Percentiles rank a stretch among this genome's conserved stretches.
Evolutionary conservation across 2,888 invertebrate genomes (phyloP).

Genomic region (Hydrotaea diabolus): DNA sequence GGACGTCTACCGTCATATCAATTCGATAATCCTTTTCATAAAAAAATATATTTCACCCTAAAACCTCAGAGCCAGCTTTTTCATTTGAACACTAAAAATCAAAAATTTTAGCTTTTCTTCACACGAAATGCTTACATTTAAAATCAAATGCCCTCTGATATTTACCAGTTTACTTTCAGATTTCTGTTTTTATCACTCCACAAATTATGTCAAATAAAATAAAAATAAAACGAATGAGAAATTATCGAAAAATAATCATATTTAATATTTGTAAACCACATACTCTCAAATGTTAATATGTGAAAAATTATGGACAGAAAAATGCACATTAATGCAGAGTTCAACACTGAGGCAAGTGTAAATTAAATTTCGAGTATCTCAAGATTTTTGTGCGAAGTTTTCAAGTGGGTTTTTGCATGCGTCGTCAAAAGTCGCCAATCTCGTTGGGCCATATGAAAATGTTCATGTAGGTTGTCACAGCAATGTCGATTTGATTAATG

Average conservation of each 20-base stretch:
- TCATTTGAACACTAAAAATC: too few species aligned
- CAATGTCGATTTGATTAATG: conserved; percentile 68
- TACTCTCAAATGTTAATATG: not conserved
- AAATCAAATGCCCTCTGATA: not conserved
- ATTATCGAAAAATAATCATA: conserved; percentile 22
- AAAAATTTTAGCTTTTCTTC: too few species aligned
- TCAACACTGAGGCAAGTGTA: not conserved
- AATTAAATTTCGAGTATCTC: not conserved
- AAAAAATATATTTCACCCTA: too few species aligned
- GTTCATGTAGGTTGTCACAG: conserved; percentile 68
- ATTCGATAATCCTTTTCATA: too few species aligned
- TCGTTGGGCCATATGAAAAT: conserved; percentile 29
- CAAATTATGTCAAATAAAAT: conserved; percentile 17
- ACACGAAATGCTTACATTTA: not conserved
- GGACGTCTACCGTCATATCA: too few species aligned
- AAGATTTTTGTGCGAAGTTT: conserved; percentile 4
- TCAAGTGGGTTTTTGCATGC: conserved; percentile 27
- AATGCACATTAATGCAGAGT: not conserved
- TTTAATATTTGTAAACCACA: not conserved
- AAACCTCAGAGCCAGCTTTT: too few species aligned
- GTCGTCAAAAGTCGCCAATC: conserved; percentile 21
- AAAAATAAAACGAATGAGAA: conserved; percentile 24
- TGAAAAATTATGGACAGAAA: conserved; percentile 7
- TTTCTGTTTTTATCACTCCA: not conserved
- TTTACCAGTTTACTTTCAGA: not conserved